These are phyloP conservation scores for Cryptus armator DNA, from an alignment of 2,888 invertebrate species.

Conservation along the genomic window DNA sequence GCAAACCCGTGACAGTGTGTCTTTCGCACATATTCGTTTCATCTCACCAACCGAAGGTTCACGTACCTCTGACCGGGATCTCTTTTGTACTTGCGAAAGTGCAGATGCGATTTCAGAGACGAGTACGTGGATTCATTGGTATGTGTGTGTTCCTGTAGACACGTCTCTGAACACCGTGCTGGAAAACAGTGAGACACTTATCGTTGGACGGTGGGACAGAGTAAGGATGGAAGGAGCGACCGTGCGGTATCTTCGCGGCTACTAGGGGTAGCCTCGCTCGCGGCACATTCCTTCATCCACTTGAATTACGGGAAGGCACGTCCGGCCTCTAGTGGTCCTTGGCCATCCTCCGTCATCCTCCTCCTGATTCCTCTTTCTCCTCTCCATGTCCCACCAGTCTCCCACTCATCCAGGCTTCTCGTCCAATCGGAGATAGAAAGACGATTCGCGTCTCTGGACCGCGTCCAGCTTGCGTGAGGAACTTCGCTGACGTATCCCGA, in stretches of 20 bases:
- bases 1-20: neutral
- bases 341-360: constrained; percentile 38
- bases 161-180: constrained; percentile 25
- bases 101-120: neutral
- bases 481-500: constrained; percentile 23
- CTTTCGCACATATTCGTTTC: constrained; percentile 12
- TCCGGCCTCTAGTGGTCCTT: constrained; percentile 75
- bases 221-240: constrained; percentile 42
- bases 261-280: constrained; percentile 55
- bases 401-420: constrained; percentile 1
- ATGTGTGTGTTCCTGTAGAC: neutral
- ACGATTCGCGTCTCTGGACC: constrained; percentile 71
- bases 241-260: constrained; percentile 53
- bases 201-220: constrained; percentile 9
- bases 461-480: constrained; percentile 74
- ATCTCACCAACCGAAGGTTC: neutral
- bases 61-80: neutral
- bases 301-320: constrained; percentile 81
- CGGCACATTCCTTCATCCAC: constrained; percentile 78
- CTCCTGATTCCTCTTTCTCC: constrained; percentile 20
- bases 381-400: neutral
- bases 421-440: constrained; percentile 7
- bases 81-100: constrained; percentile 11
- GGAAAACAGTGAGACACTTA: constrained; percentile 20
- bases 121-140: constrained; percentile 11